phyloP scores from a whole-genome alignment of 2,797 vertebrate genomes.

The Hoplostethus atlanticus region DNA sequence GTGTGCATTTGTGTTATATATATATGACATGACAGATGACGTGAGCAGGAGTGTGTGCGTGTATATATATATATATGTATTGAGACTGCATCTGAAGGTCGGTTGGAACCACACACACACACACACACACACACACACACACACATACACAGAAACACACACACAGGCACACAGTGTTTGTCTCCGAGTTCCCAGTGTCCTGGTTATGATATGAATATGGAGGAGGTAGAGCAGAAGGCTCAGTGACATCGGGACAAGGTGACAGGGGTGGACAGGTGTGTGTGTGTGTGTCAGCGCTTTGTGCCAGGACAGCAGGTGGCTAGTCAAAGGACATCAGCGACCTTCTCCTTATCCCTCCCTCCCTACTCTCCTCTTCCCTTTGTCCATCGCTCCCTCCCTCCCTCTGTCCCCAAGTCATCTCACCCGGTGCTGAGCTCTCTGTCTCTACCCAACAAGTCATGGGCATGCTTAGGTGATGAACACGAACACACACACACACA shows the following conservation, averaged over 20 bases:
- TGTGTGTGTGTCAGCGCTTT: conserved; percentile 70
- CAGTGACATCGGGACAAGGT: conserved; percentile 82
- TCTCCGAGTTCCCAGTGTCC: conserved; percentile 64
- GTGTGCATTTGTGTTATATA: conserved; percentile 57
- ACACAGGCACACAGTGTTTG: conserved; percentile 47
- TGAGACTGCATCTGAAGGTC: conserved; percentile 75
- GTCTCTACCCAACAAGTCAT: conserved; percentile 49
- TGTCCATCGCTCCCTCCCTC: conserved; percentile 49
- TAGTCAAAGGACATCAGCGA: conserved; percentile 79
- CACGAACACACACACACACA: conserved; percentile 50
- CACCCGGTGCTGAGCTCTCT: conserved; percentile 31
- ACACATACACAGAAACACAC: too few relatives aligned
- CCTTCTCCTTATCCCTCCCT: conserved; percentile 74
- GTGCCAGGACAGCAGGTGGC: conserved; percentile 82
- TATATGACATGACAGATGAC: conserved; percentile 46
- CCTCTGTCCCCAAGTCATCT: conserved; percentile 43
- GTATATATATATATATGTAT: conserved; percentile 16
- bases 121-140: background rate
- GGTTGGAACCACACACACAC: conserved; percentile 62
- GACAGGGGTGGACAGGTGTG: conserved; percentile 79
- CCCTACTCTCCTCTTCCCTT: conserved; percentile 38
- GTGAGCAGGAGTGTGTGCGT: conserved; percentile 21
- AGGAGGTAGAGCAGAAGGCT: conserved; percentile 80
- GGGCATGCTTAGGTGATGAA: conserved; percentile 47
- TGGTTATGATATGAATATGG: conserved; percentile 84